Evolutionary conservation across 2,797 vertebrate species (phyloP), one percentile per base, ranked within the genome.

Genomic region (Melanotaenia pygmaea): DNA sequence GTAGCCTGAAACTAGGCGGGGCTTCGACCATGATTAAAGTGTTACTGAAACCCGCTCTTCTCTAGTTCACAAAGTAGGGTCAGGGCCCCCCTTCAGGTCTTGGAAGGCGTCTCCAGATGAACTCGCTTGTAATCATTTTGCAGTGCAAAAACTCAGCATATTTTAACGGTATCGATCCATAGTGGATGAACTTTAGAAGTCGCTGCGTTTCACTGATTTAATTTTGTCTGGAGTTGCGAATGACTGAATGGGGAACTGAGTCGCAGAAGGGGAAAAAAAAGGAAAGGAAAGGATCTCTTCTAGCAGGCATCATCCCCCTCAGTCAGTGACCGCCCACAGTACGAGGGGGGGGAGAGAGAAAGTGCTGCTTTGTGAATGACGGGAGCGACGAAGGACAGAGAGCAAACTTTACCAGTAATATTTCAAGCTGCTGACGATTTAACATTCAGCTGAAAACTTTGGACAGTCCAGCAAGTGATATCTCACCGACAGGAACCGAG

Each of bases 311-410:
- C 88, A 72, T 58, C 88, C 83, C 84, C 82, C 87, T 85, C 83
- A 66, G 81, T 24, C 80, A 67, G 69, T 85, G 84, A 89, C 91
- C 91, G 91, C 91, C 91, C 90, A 92, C 92, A 89, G 86, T 61
- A 74, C 86, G 74, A 59, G 80, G 72, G 67, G 67, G 66, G 81
- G 64, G 72, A 5, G 67, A 79, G 86, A 89, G 92, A 91, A 87
- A 92, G 90, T 89, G 88, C 82, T 86, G 93, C 92, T 94, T 94
- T 93, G 93, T 93, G 87, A 92, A 91, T 92, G 86, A 91, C 87
- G 87, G 92, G 90, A 92, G 89, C 90, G 91, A 86, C 84, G 85
- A 77, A 89, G 80, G 58, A 65, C 76, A 81, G 67, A 67, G 73
- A 80, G 86, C 74, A 76, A 91, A 92, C 80, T 91, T 94, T 82